A percentile compares a stretch with the other conserved stretches of the same genome.
These are phyloP conservation scores for Pocillopora grandis DNA, from an alignment of 92 coral and sea anemone species.

Conservation along the genomic window DNA sequence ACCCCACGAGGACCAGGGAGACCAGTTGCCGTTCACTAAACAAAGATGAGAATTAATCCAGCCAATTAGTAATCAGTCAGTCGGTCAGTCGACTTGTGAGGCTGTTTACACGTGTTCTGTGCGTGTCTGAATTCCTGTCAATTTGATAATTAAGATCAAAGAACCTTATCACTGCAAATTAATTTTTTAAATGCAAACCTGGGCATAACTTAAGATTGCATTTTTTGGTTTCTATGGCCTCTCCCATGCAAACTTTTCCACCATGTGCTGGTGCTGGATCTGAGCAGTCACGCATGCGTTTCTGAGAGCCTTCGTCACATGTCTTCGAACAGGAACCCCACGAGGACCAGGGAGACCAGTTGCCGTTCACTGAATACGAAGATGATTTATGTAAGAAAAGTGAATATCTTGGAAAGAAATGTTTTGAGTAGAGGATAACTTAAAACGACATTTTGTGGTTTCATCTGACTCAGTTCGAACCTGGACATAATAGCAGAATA, in stretches of 20 bases:
- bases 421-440: not conserved
- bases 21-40: slow-evolving; percentile 20
- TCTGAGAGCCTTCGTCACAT: slow-evolving; percentile 5
- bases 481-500: slow-evolving; percentile 6
- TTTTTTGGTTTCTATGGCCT: slow-evolving; percentile 1
- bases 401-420: too few relatives aligned
- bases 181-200: not conserved
- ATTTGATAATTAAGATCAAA: too few relatives aligned
- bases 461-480: not conserved
- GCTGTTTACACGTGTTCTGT: too few relatives aligned
- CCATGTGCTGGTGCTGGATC: slow-evolving; percentile 14
- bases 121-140: too few relatives aligned
- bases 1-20: slow-evolving; percentile 13
- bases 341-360: slow-evolving; percentile 16
- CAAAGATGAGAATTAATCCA: too few relatives aligned
- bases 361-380: slow-evolving; percentile 9
- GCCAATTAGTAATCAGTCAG: too few relatives aligned
- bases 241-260: slow-evolving; percentile 22
- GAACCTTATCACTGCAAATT: too few relatives aligned
- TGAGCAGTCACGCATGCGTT: slow-evolving; percentile 18
- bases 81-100: too few relatives aligned
- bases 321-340: slow-evolving; percentile 4
- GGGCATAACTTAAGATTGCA: slow-evolving; percentile 2
- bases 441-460: not conserved
- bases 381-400: too few relatives aligned